Percentiles rank a stretch among this genome's conserved stretches.
These are phyloP conservation scores for Vulpes ferrilata DNA, from an alignment of 2,113 vertebrate genomes.

Conservation along the genomic window DNA sequence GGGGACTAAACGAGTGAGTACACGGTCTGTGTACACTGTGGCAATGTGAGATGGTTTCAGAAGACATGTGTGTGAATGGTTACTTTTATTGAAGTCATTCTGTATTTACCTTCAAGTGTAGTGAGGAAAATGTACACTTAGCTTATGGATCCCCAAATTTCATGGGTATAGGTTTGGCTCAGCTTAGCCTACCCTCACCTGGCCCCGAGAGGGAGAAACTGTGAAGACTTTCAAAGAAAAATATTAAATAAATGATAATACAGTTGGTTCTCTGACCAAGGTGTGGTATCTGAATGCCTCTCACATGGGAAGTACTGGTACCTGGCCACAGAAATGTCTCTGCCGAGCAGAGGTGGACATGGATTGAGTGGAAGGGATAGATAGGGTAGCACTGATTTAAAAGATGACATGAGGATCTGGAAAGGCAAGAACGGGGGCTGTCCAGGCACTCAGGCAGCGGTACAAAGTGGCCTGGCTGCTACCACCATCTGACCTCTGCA, in stretches of 20 bases:
- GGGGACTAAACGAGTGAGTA: not conserved
- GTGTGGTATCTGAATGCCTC: not conserved
- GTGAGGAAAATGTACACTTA: not conserved
- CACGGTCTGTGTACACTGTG: accelerated
- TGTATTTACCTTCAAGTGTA: not conserved
- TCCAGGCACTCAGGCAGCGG: not conserved
- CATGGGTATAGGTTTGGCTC: not conserved
- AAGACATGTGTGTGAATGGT: not conserved
- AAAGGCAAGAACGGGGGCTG: not conserved
- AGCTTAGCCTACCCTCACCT: not conserved
- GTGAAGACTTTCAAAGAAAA: not conserved
- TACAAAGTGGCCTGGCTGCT: not conserved
- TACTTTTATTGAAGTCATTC: not conserved
- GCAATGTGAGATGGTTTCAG: not conserved
- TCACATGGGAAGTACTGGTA: accelerated
- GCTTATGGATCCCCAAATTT: not conserved
- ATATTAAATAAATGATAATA: not conserved
- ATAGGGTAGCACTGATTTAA: not conserved
- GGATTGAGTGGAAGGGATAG: not conserved
- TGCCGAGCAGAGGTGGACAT: accelerated
- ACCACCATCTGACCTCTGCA: not conserved
- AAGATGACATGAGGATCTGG: not conserved
- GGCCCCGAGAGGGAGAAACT: not conserved
- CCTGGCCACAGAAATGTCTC: not conserved
- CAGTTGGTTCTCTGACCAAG: not conserved